Evolutionary conservation across 30 jellyfish, hydroid and myxozoan genomes (phyloP).

Genomic region (Chrysaora quinquecirrha): DNA sequence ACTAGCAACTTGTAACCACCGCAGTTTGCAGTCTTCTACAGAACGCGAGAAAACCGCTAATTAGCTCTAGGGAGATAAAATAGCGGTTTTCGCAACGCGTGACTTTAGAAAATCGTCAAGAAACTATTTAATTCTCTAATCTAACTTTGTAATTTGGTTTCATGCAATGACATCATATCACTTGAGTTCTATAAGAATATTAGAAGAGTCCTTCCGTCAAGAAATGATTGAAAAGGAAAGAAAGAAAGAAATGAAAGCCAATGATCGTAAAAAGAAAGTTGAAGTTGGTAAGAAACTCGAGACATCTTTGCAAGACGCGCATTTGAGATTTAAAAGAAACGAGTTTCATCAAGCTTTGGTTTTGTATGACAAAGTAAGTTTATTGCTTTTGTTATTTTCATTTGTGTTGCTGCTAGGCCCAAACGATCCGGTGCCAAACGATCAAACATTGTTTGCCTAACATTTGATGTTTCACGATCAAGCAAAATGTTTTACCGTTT

Average conservation of each 20-base stretch:
- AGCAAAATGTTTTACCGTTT: too few species aligned
- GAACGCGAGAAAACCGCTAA: slow-evolving; percentile 43
- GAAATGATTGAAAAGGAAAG: slow-evolving; percentile 67
- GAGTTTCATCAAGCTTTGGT: slow-evolving; percentile 46
- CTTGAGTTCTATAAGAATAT: slow-evolving; percentile 51
- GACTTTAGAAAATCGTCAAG: slow-evolving; percentile 44
- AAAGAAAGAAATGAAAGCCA: slow-evolving; percentile 24
- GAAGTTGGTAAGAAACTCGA: slow-evolving; percentile 40
- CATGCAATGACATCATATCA: slow-evolving; percentile 68
- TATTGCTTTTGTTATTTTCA: too few species aligned
- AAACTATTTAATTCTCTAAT: slow-evolving; percentile 4
- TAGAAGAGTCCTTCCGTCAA: slow-evolving; percentile 59
- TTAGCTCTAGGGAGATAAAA: slow-evolving; percentile 23
- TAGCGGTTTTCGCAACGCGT: slow-evolving; percentile 4
- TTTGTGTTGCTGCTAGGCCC: too few species aligned
- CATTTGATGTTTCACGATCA: too few species aligned
- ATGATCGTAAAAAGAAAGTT: slow-evolving; percentile 28
- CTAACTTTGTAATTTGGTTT: slow-evolving; percentile 41
- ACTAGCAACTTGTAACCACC: slow-evolving; percentile 32
- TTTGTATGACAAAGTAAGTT: slow-evolving; percentile 44
- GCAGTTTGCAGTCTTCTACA: slow-evolving; percentile 27
- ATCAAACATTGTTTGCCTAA: too few species aligned
- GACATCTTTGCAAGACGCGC: slow-evolving; percentile 64
- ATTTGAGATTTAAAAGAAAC: slow-evolving; percentile 42
- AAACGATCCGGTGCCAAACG: too few species aligned